These are phyloP conservation scores for Zygaena filipendulae DNA, from an alignment of 2,888 invertebrate genomes.

Conservation along the genomic window DNA sequence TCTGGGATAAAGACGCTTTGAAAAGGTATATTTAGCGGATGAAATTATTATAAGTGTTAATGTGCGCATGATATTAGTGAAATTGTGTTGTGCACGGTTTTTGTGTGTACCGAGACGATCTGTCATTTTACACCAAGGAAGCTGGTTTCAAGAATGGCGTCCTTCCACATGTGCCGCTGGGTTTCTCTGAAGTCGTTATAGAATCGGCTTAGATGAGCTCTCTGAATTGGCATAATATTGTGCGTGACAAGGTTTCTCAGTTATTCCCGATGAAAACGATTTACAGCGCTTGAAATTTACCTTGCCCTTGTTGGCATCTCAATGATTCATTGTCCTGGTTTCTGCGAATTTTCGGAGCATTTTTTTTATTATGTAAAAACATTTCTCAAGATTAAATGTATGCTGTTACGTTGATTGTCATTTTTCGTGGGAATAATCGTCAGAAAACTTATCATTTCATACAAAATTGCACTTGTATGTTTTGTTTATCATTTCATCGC, in stretches of 20 bases:
- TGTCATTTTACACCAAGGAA: slow-evolving; percentile 74
- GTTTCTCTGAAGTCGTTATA: slow-evolving; percentile 46
- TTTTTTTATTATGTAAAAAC: too few relatives aligned
- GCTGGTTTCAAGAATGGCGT: slow-evolving; percentile 80
- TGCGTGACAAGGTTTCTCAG: slow-evolving; percentile 16
- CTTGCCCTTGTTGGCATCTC: slow-evolving; percentile 33
- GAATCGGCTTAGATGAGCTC: slow-evolving; percentile 51
- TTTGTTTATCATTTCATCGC: too few relatives aligned
- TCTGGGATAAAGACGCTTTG: too few relatives aligned
- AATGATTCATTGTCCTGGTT: slow-evolving; percentile 57
- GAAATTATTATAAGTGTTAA: too few relatives aligned
- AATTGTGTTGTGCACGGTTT: slow-evolving; percentile 49
- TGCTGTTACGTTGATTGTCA: too few relatives aligned
- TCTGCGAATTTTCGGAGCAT: too few relatives aligned
- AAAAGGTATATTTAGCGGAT: too few relatives aligned
- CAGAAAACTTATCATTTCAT: too few relatives aligned
- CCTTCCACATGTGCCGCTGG: slow-evolving; percentile 75
- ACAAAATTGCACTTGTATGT: too few relatives aligned
- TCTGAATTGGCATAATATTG: slow-evolving; percentile 6
- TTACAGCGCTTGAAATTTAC: slow-evolving; percentile 24
- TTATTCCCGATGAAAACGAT: slow-evolving; percentile 28
- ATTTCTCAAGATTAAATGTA: too few relatives aligned
- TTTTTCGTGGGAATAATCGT: too few relatives aligned
- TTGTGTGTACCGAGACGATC: slow-evolving; percentile 52
- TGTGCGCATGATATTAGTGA: too few relatives aligned